These are phyloP conservation scores for Sebastes schlegelii DNA, from an alignment of 2,113 vertebrate genomes.

Conservation along the genomic window DNA sequence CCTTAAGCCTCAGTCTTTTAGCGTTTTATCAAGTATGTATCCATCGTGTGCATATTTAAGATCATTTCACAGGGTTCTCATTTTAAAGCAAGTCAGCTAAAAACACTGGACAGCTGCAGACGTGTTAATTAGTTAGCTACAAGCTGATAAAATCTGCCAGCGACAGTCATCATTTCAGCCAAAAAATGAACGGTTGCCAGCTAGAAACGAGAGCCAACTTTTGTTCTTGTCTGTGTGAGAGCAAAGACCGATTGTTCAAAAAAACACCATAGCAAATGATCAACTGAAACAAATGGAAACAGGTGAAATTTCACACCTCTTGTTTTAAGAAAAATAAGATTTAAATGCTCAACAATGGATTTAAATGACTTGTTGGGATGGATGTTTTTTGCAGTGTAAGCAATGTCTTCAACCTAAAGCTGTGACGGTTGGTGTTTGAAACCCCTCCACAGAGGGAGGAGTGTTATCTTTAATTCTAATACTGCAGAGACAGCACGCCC, in stretches of 20 bases:
- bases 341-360: conserved; percentile 32
- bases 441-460: conserved; percentile 41
- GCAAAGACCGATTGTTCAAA: too few relatives aligned
- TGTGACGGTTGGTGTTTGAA: not conserved
- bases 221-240: not conserved
- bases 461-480: conserved; percentile 71
- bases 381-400: conserved; percentile 47
- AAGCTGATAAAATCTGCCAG: not conserved
- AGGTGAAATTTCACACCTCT: conserved; percentile 33
- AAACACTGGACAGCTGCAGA: not conserved
- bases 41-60: not conserved
- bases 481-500: conserved; percentile 54
- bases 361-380: conserved; percentile 44
- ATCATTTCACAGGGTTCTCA: not conserved
- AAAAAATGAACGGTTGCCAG: not conserved
- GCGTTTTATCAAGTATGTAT: not conserved
- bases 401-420: conserved; percentile 17
- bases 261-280: too few relatives aligned
- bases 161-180: not conserved
- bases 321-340: conserved; percentile 50
- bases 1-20: not conserved
- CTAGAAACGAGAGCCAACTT: not conserved
- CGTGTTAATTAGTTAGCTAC: not conserved
- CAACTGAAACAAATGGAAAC: conserved; percentile 37
- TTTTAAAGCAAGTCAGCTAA: not conserved